A percentile compares a stretch with the other conserved stretches of the same genome.
phyloP scores from a whole-genome alignment of 2,113 vertebrate genomes.

The Prietella phreatophila region DNA sequence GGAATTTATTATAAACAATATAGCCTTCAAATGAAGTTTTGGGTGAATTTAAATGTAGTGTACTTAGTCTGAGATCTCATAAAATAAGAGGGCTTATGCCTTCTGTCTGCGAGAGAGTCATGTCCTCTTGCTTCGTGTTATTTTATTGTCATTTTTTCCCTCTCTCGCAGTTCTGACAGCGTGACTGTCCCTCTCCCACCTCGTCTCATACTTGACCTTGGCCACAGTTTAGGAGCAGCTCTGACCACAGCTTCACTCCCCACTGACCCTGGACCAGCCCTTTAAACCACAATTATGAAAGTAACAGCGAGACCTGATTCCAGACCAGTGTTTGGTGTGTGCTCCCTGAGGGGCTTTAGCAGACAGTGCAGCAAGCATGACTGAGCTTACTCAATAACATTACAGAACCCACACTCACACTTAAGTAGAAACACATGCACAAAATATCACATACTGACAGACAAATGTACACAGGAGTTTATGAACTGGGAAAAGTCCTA shows the following conservation, averaged over 20 bases:
- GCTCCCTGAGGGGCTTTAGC: neutral
- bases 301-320: neutral
- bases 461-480: neutral
- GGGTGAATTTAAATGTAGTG: neutral
- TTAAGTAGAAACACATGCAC: neutral
- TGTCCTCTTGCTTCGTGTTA: neutral
- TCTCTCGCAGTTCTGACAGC: neutral
- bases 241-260: neutral
- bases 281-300: conserved; percentile 9
- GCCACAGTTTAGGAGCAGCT: neutral
- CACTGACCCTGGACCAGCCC: neutral
- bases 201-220: neutral
- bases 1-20: neutral
- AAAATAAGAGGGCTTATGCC: neutral
- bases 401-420: neutral
- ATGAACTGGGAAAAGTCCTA: neutral
- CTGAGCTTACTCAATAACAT: conserved; percentile 16
- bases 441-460: neutral
- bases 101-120: neutral
- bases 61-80: neutral
- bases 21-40: neutral
- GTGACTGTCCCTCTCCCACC: neutral
- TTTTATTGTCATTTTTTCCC: too few relatives aligned
- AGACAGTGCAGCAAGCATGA: neutral
- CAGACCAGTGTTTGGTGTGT: neutral